phyloP scores from a whole-genome alignment of 1,140 invertebrate genomes.

The Xylocopa sonorina region DNA sequence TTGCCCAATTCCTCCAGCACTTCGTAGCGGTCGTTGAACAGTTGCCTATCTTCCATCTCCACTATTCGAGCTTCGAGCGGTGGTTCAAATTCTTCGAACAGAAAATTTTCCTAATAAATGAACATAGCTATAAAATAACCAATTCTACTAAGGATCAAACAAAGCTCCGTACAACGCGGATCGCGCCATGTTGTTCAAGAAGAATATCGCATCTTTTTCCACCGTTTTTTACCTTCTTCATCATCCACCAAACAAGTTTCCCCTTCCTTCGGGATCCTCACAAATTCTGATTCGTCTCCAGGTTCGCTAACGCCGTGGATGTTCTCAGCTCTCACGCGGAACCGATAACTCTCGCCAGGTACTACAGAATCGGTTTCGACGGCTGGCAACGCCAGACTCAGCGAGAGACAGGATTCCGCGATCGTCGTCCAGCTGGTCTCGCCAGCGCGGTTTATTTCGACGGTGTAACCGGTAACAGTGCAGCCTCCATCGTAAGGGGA shows the following conservation, averaged over 20 bases:
- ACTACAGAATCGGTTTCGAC: constrained; percentile 72
- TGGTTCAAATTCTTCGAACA: constrained; percentile 41
- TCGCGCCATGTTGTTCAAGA: too few species aligned
- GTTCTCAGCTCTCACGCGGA: constrained; percentile 90
- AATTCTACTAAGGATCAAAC: too few species aligned
- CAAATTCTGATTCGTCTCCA: constrained; percentile 82
- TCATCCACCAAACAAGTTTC: constrained; percentile 63
- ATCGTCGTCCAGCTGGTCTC: constrained; percentile 84
- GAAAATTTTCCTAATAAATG: not conserved
- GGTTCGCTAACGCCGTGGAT: constrained; percentile 89
- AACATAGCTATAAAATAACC: too few species aligned
- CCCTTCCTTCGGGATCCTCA: constrained; percentile 78
- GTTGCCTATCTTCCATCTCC: constrained; percentile 81
- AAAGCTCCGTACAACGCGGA: too few species aligned
- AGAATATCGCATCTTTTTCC: too few species aligned
- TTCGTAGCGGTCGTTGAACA: constrained; percentile 85
- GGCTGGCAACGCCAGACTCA: constrained; percentile 84
- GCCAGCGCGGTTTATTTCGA: constrained; percentile 86
- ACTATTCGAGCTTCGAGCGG: constrained; percentile 75
- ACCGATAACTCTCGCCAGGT: constrained; percentile 85
- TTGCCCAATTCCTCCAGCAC: constrained; percentile 90
- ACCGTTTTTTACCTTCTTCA: constrained; percentile 61
- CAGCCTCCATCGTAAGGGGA: constrained; percentile 93
- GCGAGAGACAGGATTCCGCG: constrained; percentile 84
- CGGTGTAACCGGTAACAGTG: constrained; percentile 90